These are phyloP conservation scores for Syngnathus typhle DNA, from an alignment of 2,113 vertebrate genomes.

Conservation along the genomic window DNA sequence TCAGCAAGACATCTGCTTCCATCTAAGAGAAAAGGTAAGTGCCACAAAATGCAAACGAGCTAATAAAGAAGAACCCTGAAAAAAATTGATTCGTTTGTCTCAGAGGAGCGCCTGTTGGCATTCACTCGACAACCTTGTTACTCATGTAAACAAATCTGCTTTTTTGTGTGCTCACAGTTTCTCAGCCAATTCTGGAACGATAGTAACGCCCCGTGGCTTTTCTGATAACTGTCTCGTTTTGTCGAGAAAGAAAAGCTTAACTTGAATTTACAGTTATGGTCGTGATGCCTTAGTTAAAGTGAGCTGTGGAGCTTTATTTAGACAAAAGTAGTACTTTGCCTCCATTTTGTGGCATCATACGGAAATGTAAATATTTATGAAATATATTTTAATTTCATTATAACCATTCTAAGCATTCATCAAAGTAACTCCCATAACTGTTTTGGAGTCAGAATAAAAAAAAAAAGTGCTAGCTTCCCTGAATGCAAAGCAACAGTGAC, in stretches of 20 bases:
- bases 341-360: not conserved
- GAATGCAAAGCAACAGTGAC: conserved; percentile 5
- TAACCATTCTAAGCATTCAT: not conserved
- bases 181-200: conserved; percentile 9
- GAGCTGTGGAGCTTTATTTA: not conserved
- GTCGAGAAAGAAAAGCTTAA: conserved; percentile 2
- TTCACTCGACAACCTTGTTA: conserved; percentile 50
- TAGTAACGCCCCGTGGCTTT: conserved; percentile 23
- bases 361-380: not conserved
- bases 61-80: conserved; percentile 52
- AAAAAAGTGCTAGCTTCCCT: too few relatives aligned
- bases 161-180: conserved; percentile 15
- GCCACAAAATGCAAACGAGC: conserved; percentile 52
- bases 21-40: conserved; percentile 83
- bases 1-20: conserved; percentile 80
- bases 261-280: not conserved
- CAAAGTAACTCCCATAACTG: not conserved
- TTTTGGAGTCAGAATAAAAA: not conserved
- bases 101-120: conserved; percentile 38
- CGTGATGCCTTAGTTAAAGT: not conserved
- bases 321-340: not conserved
- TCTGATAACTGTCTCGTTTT: conserved; percentile 29
- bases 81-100: conserved; percentile 50
- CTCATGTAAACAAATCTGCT: conserved; percentile 38
- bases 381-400: too few relatives aligned